Conservation (phyloP, 37 sponge, comb jelly and placozoan genomes). For the Crambe crambe region DNA sequence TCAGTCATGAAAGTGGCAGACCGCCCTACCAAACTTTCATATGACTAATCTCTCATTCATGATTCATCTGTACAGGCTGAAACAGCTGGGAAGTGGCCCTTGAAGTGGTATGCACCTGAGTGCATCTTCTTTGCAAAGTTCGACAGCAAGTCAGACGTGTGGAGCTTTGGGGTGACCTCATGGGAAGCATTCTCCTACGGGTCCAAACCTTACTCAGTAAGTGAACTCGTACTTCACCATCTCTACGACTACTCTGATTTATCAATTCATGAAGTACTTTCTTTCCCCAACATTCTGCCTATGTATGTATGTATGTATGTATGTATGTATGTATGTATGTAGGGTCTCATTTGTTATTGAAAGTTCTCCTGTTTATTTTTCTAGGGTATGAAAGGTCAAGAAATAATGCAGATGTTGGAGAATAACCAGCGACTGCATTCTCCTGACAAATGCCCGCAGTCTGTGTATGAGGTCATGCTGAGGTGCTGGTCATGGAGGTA, state of each 20-base stretch:
- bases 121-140: constrained; percentile 91
- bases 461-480: constrained; percentile 71
- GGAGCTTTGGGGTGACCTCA: constrained; percentile 93
- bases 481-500: constrained; percentile 87
- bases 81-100: constrained; percentile 82
- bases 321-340: neutral
- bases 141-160: constrained; percentile 92
- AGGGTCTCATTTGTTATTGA: neutral
- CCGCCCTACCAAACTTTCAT: too few species aligned
- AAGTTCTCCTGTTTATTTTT: too few species aligned
- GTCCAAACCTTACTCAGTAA: constrained; percentile 81
- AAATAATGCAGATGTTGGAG: constrained; percentile 90
- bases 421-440: constrained; percentile 62
- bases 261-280: neutral
- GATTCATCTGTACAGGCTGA: too few species aligned
- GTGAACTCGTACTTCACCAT: too few species aligned
- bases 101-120: constrained; percentile 97
- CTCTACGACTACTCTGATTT: neutral
- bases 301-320: neutral
- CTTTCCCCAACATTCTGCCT: neutral
- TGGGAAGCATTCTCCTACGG: constrained; percentile 94
- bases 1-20: too few species aligned
- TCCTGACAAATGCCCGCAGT: constrained; percentile 72
- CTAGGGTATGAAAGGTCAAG: constrained; percentile 88
- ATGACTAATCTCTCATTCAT: too few species aligned